Evolutionary conservation across 2,797 vertebrate genomes (phyloP), one percentile per base, ranked within the genome.

Genomic region (Darevskia mixta): DNA sequence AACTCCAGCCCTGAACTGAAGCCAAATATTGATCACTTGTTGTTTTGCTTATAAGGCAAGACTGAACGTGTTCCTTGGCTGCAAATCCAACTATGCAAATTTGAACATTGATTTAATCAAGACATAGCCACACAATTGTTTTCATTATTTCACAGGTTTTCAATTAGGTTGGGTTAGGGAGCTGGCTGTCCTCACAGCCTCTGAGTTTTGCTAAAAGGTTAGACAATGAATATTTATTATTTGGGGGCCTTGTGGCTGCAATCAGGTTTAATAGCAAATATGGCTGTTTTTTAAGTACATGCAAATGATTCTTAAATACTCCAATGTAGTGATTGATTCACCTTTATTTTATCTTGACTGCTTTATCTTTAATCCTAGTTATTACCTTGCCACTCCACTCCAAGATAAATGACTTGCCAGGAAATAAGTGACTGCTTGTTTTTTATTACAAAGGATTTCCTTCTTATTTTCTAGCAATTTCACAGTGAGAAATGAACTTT

Each of bases 181-280:
- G 87, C 86, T 83, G 93, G 89, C 89, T 92, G 91, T 92, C 91
- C 93, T 88, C 79, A 25, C 77, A 92, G 92, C 86, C 0, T 0
- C 85, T 83, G 92, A 93, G 81, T 95, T 94, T 93, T 92, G 84
- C 90, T 96, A 87, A 93, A 95, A 96, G 95, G 93, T 96, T 95
- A 92, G 91, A 81, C 92, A 82, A 95, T 96, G 90, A 94, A 95
- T 96, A 95, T 96, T 95, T 94, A 96, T 95, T 91, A 93, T 86
- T 94, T 92, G 91, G 80, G 55, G 86, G 90, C 67, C 86, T 94
- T 66, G 92, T 64, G n/a, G 85, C 76, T 92, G 85, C 84, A 93
- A 90, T 90, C 85, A 35, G 77, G 83, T 43, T 90, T 92, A 94
- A 93, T 92, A 94, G 89, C 82, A 89, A 95, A 85, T 85, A 93